These are phyloP conservation scores for Philaethria dido DNA, from an alignment of 2,888 invertebrate genomes.

Conservation along the genomic window DNA sequence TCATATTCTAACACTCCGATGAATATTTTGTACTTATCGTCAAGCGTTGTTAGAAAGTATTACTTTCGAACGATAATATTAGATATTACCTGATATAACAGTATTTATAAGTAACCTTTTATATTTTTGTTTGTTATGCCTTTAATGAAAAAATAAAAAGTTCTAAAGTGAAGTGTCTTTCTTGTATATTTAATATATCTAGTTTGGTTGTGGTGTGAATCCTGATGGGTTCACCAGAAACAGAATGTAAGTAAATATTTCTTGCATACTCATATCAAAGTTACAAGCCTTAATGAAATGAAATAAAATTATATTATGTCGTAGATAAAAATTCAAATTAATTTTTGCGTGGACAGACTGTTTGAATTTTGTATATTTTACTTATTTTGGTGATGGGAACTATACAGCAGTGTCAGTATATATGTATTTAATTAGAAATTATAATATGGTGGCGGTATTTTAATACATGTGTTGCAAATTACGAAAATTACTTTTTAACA, in stretches of 20 bases:
- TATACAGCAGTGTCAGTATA: not conserved
- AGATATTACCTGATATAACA: not conserved
- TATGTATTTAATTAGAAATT: not conserved
- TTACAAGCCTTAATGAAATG: not conserved
- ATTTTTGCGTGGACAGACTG: not conserved
- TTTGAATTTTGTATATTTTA: not conserved
- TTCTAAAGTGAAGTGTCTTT: conserved; percentile 32
- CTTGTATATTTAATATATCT: conserved; percentile 11
- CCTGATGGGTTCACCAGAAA: conserved; percentile 45
- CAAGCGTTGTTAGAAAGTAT: conserved; percentile 22
- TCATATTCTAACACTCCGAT: conserved; percentile 51
- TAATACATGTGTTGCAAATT: not conserved
- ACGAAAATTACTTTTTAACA: not conserved
- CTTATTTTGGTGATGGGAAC: not conserved
- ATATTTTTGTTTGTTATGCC: not conserved
- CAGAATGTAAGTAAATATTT: conserved; percentile 45
- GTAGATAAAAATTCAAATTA: not conserved
- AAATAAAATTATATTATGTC: not conserved
- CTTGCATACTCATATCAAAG: conserved; percentile 10
- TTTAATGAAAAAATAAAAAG: conserved; percentile 10
- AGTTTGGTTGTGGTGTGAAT: conserved; percentile 26
- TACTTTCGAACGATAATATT: conserved; percentile 17
- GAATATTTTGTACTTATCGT: conserved; percentile 46
- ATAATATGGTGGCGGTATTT: conserved; percentile 1
- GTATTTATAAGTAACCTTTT: conserved; percentile 8